These are phyloP conservation scores for Drosophila truncata DNA, from an alignment of 1,140 invertebrate species.

Conservation along the genomic window DNA sequence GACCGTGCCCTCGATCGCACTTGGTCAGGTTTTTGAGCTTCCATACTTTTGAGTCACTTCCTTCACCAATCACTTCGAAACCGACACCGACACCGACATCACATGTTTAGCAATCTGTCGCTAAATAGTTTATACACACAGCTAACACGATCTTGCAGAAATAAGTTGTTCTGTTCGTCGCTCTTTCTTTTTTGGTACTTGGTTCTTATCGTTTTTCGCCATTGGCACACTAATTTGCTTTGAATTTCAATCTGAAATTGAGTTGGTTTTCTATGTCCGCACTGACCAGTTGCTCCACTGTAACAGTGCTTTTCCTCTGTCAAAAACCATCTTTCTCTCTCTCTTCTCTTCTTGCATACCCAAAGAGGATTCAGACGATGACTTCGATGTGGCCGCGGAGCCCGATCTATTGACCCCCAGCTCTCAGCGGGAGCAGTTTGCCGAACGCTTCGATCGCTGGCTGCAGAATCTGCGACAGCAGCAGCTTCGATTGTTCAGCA, in stretches of 20 bases:
- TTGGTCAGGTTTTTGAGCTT: conserved; percentile 14
- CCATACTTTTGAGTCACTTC: conserved; percentile 19
- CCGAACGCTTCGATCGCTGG: conserved; percentile 72
- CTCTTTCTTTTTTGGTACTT: conserved; percentile 30
- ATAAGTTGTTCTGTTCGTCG: conserved; percentile 43
- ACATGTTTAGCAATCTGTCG: conserved; percentile 82
- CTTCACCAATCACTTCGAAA: conserved; percentile 28
- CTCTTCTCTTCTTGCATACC: conserved; percentile 61
- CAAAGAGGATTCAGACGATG: conserved; percentile 49
- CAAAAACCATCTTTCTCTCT: conserved; percentile 35
- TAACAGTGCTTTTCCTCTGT: conserved; percentile 31
- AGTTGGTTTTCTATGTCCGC: conserved; percentile 50
- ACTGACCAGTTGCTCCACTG: conserved; percentile 14
- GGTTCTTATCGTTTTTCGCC: conserved; percentile 55
- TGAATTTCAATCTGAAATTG: conserved; percentile 29
- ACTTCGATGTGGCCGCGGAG: conserved; percentile 55
- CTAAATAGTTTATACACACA: conserved; percentile 74
- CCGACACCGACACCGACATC: conserved; percentile 34
- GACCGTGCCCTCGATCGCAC: conserved; percentile 25
- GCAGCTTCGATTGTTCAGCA: conserved; percentile 69
- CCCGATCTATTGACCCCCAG: conserved; percentile 54
- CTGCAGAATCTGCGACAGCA: conserved; percentile 72
- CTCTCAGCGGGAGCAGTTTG: conserved; percentile 63
- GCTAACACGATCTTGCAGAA: conserved; percentile 37
- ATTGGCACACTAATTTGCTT: conserved; percentile 72